Percentiles rank a stretch among this genome's conserved stretches.
These are phyloP conservation scores for Charina bottae DNA, from an alignment of 2,113 vertebrate species.

Conservation along the genomic window DNA sequence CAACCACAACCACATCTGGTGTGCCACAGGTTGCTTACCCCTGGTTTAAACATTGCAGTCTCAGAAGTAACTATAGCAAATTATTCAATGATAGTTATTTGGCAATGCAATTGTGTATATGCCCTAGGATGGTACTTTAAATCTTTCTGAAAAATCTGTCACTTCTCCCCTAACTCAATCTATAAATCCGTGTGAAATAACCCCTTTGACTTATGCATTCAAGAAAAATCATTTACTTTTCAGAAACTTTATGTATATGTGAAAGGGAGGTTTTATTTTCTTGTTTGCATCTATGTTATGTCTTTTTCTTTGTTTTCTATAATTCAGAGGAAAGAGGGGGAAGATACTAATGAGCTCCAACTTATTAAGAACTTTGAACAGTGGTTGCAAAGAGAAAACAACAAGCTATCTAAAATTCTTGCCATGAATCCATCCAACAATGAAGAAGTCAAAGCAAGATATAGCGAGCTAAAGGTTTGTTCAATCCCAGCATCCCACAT, in stretches of 20 bases:
- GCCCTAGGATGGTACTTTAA: not conserved
- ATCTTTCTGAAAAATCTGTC: not conserved
- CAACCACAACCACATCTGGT: not conserved
- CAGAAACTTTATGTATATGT: not conserved
- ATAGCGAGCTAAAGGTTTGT: conserved; percentile 80
- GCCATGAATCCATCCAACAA: conserved; percentile 41
- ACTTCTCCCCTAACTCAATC: not conserved
- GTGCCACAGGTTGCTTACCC: not conserved
- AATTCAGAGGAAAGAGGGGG: conserved; percentile 42
- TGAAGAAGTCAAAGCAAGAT: conserved; percentile 66
- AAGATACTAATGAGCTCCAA: conserved; percentile 23
- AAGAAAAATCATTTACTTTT: not conserved
- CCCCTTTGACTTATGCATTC: not conserved
- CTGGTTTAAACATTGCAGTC: not conserved
- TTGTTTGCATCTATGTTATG: not conserved
- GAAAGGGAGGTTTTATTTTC: not conserved
- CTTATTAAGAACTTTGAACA: conserved; percentile 76
- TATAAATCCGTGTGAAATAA: not conserved
- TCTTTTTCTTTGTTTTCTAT: conserved; percentile 34
- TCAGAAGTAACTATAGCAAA: not conserved
- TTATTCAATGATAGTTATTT: not conserved
- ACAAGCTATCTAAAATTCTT: conserved; percentile 73
- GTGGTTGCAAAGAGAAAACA: conserved; percentile 82
- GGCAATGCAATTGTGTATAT: not conserved
- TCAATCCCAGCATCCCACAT: not conserved